Percentiles rank a stretch among this genome's conserved stretches.
Evolutionary conservation across 2,797 vertebrate genomes (phyloP).

Genomic region (Pristis pectinata): DNA sequence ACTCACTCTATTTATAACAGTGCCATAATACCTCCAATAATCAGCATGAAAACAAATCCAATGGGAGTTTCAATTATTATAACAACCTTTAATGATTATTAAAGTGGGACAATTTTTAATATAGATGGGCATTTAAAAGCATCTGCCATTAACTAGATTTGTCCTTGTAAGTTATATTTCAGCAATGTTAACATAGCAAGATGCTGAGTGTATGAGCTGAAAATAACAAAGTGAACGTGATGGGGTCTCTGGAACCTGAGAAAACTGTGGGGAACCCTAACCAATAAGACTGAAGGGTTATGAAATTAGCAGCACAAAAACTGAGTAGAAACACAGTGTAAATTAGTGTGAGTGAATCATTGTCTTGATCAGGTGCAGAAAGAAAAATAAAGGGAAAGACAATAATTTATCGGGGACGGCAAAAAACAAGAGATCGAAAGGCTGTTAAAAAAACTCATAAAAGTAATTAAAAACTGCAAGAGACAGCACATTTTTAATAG

Average conservation of each 20-base stretch:
- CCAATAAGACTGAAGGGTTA: too few species aligned
- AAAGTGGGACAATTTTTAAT: background rate
- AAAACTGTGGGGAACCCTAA: too few species aligned
- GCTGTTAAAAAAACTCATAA: background rate
- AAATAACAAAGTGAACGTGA: background rate
- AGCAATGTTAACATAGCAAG: background rate
- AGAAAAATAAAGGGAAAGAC: too few species aligned
- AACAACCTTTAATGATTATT: background rate
- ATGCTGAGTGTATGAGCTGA: background rate
- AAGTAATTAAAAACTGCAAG: background rate
- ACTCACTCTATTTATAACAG: background rate
- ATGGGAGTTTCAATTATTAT: background rate
- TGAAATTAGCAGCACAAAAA: too few species aligned
- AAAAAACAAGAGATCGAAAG: background rate
- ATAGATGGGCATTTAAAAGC: background rate
- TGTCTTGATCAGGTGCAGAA: too few species aligned
- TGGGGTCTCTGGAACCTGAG: too few species aligned
- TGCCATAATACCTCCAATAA: background rate
- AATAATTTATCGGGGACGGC: too few species aligned
- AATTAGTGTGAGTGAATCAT: too few species aligned
- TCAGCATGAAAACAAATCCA: background rate
- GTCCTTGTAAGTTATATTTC: background rate
- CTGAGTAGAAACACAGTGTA: too few species aligned
- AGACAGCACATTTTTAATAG: background rate
- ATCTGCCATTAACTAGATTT: background rate